These are phyloP conservation scores for Tholera decimalis DNA, from an alignment of 2,888 invertebrate genomes.

Conservation along the genomic window DNA sequence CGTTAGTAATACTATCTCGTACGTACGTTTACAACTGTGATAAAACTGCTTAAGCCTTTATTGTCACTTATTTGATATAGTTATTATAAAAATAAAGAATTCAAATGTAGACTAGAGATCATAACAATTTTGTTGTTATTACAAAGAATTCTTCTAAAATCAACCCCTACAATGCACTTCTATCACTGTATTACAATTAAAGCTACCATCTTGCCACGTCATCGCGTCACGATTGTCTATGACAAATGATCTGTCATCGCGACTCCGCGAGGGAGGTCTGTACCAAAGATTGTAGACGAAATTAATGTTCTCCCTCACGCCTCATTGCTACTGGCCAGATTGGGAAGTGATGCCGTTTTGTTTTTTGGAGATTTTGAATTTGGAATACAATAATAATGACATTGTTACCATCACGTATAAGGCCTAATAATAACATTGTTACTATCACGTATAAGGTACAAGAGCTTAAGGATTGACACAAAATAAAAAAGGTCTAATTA, in stretches of 20 bases:
- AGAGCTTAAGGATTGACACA: too few relatives aligned
- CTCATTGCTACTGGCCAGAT: constrained; percentile 62
- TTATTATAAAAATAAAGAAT: too few relatives aligned
- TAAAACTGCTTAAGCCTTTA: too few relatives aligned
- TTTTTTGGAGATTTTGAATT: constrained; percentile 42
- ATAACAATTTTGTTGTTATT: not conserved
- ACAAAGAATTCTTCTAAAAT: constrained; percentile 7
- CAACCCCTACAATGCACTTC: constrained; percentile 47
- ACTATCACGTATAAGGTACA: too few relatives aligned
- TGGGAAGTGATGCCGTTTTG: constrained; percentile 38
- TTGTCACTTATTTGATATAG: too few relatives aligned
- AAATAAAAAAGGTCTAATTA: too few relatives aligned
- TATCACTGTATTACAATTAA: constrained; percentile 68
- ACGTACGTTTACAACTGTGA: too few relatives aligned
- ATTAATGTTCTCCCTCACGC: constrained; percentile 77
- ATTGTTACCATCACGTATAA: not conserved
- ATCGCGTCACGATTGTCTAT: constrained; percentile 64
- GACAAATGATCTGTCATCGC: constrained; percentile 71
- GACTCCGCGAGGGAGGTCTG: constrained; percentile 65
- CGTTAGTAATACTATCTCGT: too few relatives aligned
- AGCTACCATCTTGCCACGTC: constrained; percentile 63
- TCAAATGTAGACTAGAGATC: not conserved
- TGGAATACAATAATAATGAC: not conserved
- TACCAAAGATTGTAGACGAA: constrained; percentile 73
- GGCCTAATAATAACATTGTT: too few relatives aligned